A percentile compares a stretch with the other conserved stretches of the same genome.
Evolutionary conservation across 2,797 vertebrate species (phyloP).

Genomic region (Hephaestus fuliginosus): DNA sequence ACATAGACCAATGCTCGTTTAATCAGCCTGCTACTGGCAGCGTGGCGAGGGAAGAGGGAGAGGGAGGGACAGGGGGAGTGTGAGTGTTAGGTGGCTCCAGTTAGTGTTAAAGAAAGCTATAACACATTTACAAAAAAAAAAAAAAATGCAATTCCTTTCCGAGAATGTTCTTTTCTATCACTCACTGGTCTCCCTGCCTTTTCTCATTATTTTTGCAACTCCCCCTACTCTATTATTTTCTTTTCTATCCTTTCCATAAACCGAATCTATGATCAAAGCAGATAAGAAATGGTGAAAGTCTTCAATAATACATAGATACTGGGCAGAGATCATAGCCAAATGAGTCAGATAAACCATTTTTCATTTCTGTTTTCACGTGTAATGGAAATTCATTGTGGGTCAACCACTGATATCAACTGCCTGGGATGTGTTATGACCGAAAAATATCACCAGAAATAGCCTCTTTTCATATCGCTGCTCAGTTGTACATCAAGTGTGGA

Average conservation of each 20-base stretch:
- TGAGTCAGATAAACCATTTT: not conserved
- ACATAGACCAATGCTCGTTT: constrained; percentile 84
- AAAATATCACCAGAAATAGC: not conserved
- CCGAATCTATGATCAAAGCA: constrained; percentile 60
- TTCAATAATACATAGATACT: constrained; percentile 51
- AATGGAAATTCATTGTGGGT: constrained; percentile 16
- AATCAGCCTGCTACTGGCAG: constrained; percentile 85
- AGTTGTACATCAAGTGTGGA: not conserved
- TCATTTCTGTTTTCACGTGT: not conserved
- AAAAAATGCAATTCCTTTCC: constrained; percentile 33
- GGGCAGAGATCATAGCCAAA: constrained; percentile 25
- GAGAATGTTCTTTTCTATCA: not conserved
- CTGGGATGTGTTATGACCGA: not conserved
- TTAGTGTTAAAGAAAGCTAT: constrained; percentile 63
- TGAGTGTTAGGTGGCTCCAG: constrained; percentile 53
- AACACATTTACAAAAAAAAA: constrained; percentile 36
- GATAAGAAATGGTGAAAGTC: constrained; percentile 47
- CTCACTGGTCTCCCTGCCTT: not conserved
- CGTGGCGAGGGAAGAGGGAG: constrained; percentile 46
- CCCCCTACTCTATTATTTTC: constrained; percentile 38
- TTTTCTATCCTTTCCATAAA: constrained; percentile 43
- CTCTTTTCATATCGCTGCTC: not conserved
- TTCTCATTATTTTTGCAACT: constrained; percentile 45
- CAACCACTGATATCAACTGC: constrained; percentile 15
- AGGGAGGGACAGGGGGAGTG: constrained; percentile 32